Percentiles rank a stretch among this genome's conserved stretches.
Conservation (phyloP, 2,797 vertebrate species). For the Rhodeus uyekii region DNA sequence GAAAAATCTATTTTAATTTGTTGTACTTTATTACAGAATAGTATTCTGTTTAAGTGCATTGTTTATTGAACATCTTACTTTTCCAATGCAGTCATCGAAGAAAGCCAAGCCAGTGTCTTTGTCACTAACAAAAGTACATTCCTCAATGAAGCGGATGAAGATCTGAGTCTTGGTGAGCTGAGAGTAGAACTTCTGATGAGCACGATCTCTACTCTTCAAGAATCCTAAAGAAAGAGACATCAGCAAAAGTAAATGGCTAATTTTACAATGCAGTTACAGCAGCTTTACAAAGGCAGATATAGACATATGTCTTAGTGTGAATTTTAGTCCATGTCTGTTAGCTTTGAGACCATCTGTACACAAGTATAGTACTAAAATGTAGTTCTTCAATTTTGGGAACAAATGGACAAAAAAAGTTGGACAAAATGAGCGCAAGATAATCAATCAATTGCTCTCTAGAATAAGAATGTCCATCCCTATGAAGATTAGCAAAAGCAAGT, state of each 20-base stretch:
- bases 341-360: background rate
- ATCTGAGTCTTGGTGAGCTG: slow-evolving; percentile 96
- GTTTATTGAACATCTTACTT: slow-evolving; percentile 77
- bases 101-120: slow-evolving; percentile 98
- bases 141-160: slow-evolving; percentile 98
- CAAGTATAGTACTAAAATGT: background rate
- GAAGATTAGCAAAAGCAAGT: background rate
- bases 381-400: background rate
- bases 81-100: slow-evolving; percentile 98
- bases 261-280: too few relatives aligned
- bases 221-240: slow-evolving; percentile 78
- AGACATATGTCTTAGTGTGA: background rate
- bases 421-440: background rate
- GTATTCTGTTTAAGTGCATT: background rate
- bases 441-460: background rate
- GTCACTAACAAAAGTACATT: slow-evolving; percentile 99
- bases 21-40: background rate
- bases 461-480: background rate
- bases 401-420: background rate
- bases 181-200: slow-evolving; percentile 95
- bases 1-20: background rate
- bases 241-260: background rate
- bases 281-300: background rate
- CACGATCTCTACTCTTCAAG: slow-evolving; percentile 93
- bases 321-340: background rate